Evolutionary conservation across 2,113 vertebrate genomes (phyloP).

Genomic region (Eubucco bourcierii): DNA sequence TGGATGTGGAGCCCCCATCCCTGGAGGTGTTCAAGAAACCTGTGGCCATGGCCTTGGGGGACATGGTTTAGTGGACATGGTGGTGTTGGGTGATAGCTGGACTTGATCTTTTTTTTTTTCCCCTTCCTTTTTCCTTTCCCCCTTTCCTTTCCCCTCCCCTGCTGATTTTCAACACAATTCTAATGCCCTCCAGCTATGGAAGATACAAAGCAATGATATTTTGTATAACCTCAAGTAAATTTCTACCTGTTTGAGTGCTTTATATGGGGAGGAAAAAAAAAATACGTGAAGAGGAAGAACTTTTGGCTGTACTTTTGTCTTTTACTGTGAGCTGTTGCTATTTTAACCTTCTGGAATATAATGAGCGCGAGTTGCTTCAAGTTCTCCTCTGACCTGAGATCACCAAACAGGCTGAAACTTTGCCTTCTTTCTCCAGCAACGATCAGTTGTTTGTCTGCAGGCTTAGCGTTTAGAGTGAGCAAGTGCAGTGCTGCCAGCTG

Average conservation of each 20-base stretch:
- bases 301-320: background rate
- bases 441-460: conserved; percentile 5
- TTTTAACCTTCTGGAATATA: background rate
- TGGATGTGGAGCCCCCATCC: too few species aligned
- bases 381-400: background rate
- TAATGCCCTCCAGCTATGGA: background rate
- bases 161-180: background rate
- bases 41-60: too few species aligned
- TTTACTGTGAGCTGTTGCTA: background rate
- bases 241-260: background rate
- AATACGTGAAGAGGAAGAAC: background rate
- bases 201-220: background rate
- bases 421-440: background rate
- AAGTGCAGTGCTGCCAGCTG: background rate
- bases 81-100: too few species aligned
- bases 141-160: background rate
- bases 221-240: background rate
- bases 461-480: background rate
- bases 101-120: too few species aligned
- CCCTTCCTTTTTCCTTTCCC: too few species aligned
- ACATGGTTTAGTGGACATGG: too few species aligned
- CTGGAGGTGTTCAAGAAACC: too few species aligned
- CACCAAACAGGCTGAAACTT: background rate
- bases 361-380: background rate
- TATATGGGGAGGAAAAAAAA: background rate